phyloP scores from a whole-genome alignment of 2,888 invertebrate species.

The Ypsolopha scabrella region DNA sequence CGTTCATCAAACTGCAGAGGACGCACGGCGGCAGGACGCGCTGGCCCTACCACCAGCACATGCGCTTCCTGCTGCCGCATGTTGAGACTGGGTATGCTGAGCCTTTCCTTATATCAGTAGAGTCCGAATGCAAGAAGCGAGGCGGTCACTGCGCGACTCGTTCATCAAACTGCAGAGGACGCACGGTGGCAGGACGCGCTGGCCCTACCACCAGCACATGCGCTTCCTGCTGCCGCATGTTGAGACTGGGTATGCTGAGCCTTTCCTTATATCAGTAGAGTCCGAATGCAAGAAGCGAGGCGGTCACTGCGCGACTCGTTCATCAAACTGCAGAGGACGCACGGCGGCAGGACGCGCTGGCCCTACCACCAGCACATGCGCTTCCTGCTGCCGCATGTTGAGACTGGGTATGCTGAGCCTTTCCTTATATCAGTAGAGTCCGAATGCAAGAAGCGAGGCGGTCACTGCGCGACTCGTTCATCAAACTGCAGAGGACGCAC shows the following conservation, averaged over 20 bases:
- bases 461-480: too few species aligned
- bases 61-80: slow-evolving; percentile 53
- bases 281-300: too few species aligned
- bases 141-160: too few species aligned
- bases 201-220: slow-evolving; percentile 60
- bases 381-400: slow-evolving; percentile 52
- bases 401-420: slow-evolving; percentile 25
- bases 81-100: slow-evolving; percentile 34
- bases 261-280: too few species aligned
- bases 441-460: too few species aligned
- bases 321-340: slow-evolving; percentile 63
- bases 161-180: slow-evolving; percentile 57
- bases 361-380: slow-evolving; percentile 56
- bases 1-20: slow-evolving; percentile 56
- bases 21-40: slow-evolving; percentile 55
- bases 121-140: too few species aligned
- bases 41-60: slow-evolving; percentile 56
- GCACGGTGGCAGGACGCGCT: slow-evolving; percentile 53
- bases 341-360: slow-evolving; percentile 57
- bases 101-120: too few species aligned
- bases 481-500: slow-evolving; percentile 62
- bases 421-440: too few species aligned
- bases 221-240: slow-evolving; percentile 51
- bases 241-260: slow-evolving; percentile 27
- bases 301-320: too few species aligned